Evolutionary conservation across 2,113 vertebrate species (phyloP).

Genomic region (Psittacula cyanocephala): DNA sequence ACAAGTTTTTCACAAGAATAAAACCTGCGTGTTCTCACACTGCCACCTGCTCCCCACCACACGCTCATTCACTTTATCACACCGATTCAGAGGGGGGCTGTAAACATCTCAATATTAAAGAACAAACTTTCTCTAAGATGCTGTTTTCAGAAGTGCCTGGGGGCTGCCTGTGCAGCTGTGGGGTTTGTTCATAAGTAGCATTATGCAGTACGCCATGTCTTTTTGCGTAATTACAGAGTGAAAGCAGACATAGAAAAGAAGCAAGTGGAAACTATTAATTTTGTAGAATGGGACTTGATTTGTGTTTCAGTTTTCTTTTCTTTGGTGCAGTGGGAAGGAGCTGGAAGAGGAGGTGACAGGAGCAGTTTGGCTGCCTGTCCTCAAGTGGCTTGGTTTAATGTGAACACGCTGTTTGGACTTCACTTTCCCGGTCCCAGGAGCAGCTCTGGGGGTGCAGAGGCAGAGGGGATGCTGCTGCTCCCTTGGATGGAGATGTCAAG

Average conservation of each 20-base stretch:
- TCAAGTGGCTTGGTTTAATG: not conserved
- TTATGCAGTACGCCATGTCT: not conserved
- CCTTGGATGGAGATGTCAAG: not conserved
- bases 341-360: constrained; percentile 1
- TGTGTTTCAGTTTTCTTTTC: constrained; percentile 41
- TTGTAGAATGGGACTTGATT: constrained; percentile 32
- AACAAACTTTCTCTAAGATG: constrained; percentile 38
- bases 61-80: not conserved
- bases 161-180: constrained; percentile 27
- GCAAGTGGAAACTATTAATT: constrained; percentile 50
- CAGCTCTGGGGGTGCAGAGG: not conserved
- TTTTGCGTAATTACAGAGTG: constrained; percentile 37
- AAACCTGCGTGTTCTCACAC: not conserved
- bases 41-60: constrained; percentile 12
- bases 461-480: not conserved
- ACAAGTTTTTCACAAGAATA: not conserved
- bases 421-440: not conserved
- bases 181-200: constrained; percentile 52
- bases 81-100: not conserved
- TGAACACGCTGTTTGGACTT: not conserved
- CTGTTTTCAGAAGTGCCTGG: constrained; percentile 28
- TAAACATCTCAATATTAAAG: constrained; percentile 39
- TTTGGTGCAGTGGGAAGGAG: not conserved
- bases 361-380: not conserved
- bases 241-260: constrained; percentile 16